Evolutionary conservation across 1,140 invertebrate genomes (phyloP).

Genomic region (Latrodectus geometricus): DNA sequence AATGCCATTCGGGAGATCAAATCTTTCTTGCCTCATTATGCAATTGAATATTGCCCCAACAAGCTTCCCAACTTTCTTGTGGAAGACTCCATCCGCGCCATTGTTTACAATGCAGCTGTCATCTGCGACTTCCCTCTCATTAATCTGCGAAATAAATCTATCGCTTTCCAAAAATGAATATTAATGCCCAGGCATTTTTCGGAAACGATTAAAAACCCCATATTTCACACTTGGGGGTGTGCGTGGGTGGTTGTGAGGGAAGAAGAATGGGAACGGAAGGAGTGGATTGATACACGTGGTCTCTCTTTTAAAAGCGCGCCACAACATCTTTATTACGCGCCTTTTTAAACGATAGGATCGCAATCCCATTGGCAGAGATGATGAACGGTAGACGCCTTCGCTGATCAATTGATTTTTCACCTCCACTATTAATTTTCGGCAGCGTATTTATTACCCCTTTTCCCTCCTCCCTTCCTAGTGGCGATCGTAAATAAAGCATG

Average conservation of each 20-base stretch:
- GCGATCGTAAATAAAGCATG: conserved; percentile 51
- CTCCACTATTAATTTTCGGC: conserved; percentile 54
- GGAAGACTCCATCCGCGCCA: background rate
- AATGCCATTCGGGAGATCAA: no score
- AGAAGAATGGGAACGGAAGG: conserved; percentile 19
- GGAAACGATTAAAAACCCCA: conserved; percentile 45
- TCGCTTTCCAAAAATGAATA: conserved; percentile 34
- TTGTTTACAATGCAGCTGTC: conserved; percentile 1
- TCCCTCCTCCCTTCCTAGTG: background rate
- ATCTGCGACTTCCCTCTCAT: background rate
- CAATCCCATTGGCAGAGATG: conserved; percentile 42
- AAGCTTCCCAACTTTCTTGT: background rate
- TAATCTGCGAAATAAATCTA: conserved; percentile 32
- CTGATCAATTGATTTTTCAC: conserved; percentile 61
- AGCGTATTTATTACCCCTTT: conserved; percentile 51
- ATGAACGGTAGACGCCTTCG: conserved; percentile 50
- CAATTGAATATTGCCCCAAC: no score
- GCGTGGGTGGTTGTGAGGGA: background rate
- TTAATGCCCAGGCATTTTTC: conserved; percentile 32
- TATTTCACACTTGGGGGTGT: conserved; percentile 5
- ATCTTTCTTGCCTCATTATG: no score
- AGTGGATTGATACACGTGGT: conserved; percentile 20
- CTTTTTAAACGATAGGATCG: conserved; percentile 16
- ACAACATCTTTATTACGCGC: conserved; percentile 56
- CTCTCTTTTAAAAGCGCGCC: conserved; percentile 32